These are phyloP conservation scores for Chaetorhynchus papuensis DNA, from an alignment of 2,113 vertebrate genomes.

Conservation along the genomic window DNA sequence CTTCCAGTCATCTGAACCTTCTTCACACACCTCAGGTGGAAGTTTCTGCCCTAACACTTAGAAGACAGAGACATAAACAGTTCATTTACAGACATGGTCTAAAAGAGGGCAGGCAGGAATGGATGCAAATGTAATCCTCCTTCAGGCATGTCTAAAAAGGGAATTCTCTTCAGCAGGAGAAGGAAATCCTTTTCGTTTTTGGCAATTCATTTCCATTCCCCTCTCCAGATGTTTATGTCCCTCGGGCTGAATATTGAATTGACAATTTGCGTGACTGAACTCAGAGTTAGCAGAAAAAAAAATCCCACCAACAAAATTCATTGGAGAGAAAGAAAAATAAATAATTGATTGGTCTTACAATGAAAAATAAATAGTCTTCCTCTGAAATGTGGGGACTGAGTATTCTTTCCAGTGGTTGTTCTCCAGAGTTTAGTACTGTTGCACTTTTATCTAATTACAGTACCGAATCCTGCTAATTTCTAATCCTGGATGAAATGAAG, in stretches of 20 bases:
- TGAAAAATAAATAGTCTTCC: not conserved
- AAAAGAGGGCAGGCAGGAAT: not conserved
- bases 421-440: not conserved
- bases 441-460: not conserved
- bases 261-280: not conserved
- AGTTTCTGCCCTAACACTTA: not conserved
- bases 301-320: accelerated
- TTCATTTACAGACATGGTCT: not conserved
- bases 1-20: not conserved
- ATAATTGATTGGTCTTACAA: not conserved
- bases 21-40: not conserved
- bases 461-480: not conserved
- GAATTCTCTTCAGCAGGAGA: not conserved
- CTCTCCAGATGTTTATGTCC: not conserved
- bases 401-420: not conserved
- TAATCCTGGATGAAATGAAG: not conserved
- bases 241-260: not conserved
- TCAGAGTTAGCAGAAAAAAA: not conserved
- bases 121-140: not conserved
- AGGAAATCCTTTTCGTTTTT: not conserved
- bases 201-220: not conserved
- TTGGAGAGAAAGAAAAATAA: not conserved
- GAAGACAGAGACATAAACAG: not conserved
- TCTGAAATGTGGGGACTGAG: not conserved
- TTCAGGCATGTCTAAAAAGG: not conserved